Conservation (phyloP, 2,888 invertebrate genomes). For the Cephus rjabovi region DNA sequence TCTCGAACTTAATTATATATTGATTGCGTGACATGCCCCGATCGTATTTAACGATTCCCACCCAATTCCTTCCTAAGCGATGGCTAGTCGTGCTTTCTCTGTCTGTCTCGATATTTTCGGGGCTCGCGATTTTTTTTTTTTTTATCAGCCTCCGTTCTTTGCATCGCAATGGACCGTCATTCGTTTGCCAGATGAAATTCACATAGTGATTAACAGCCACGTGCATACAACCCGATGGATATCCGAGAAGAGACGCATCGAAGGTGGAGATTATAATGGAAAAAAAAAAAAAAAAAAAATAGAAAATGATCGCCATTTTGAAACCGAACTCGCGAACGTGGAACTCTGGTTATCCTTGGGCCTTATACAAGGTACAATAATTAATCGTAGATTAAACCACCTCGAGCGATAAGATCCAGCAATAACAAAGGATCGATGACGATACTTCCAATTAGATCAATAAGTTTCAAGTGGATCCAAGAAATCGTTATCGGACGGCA, state of each 20-base stretch:
- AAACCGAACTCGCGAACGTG: conserved; percentile 21
- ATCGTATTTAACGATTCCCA: not conserved
- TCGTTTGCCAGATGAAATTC: not conserved
- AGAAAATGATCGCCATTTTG: conserved; percentile 8
- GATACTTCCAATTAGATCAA: not conserved
- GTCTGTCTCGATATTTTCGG: not conserved
- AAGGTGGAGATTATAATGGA: not conserved
- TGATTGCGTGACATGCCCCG: not conserved
- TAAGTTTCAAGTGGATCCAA: not conserved
- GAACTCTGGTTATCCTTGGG: conserved; percentile 36
- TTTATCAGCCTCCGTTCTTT: no score
- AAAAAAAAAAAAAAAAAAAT: conserved; percentile 22
- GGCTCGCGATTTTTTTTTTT: no score
- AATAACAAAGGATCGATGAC: not conserved
- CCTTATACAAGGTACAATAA: conserved; percentile 10
- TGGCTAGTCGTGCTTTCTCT: not conserved
- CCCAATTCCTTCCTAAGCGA: not conserved
- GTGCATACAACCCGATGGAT: not conserved
- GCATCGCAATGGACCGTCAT: not conserved
- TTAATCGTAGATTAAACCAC: conserved; percentile 14
- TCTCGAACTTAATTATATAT: not conserved
- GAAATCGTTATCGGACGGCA: not conserved
- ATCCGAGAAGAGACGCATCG: conserved; percentile 1
- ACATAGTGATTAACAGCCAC: no score
- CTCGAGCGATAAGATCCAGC: conserved; percentile 8